Conservation (phyloP, 2,888 invertebrate genomes). For the Petrolisthes manimaculis region DNA sequence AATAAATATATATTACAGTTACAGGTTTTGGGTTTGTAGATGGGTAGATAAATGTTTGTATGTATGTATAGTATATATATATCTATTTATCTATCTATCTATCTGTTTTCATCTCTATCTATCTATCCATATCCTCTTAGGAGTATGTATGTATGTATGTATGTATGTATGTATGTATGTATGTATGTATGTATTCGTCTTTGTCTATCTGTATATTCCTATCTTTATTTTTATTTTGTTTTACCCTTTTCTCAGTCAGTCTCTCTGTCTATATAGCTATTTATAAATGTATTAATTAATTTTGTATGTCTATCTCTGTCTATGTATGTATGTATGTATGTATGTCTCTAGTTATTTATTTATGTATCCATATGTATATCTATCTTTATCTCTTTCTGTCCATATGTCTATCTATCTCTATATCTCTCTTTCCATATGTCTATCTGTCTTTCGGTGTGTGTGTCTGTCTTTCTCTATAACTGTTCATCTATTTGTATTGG, state of each 20-base stretch:
- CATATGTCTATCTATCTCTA: no score
- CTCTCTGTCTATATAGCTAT: not conserved
- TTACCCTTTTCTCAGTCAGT: not conserved
- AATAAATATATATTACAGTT: no score
- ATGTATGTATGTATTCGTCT: not conserved
- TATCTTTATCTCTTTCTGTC: constrained; percentile 3
- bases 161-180: not conserved
- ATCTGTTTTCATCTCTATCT: no score
- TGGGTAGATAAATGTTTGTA: no score
- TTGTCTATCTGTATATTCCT: not conserved
- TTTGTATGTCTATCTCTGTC: not conserved
- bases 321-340: not conserved
- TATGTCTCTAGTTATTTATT: not conserved
- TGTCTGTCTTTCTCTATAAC: constrained; percentile 21
- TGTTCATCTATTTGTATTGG: not conserved
- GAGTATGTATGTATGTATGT: not conserved
- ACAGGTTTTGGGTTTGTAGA: no score
- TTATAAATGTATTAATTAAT: not conserved
- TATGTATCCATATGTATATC: not conserved
- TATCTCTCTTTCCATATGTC: no score
- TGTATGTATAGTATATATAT: no score
- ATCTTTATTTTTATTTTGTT: not conserved
- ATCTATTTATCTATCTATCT: no score
- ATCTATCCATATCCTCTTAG: no score
- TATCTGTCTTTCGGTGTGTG: constrained; percentile 1